Percentiles rank a stretch among this genome's conserved stretches.
Conservation (phyloP, 64 coral and sea anemone species). For the Porites lutea region DNA sequence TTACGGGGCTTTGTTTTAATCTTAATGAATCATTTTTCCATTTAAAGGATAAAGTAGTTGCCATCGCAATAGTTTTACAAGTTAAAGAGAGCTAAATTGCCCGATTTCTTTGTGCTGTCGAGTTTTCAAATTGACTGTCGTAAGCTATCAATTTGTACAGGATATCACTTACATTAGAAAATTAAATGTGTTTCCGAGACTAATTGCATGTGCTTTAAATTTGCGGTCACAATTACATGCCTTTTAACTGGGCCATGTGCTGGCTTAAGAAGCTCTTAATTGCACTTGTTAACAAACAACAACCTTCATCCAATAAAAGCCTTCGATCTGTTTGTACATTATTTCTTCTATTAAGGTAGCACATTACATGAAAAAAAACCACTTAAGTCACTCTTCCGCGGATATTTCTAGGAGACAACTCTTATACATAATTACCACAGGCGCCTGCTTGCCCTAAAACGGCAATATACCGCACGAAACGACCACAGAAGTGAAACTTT, state of each 20-base stretch:
- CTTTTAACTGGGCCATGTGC: conserved; percentile 52
- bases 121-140: conserved; percentile 13
- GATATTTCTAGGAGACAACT: conserved; percentile 1
- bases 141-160: conserved; percentile 7
- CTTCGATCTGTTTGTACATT: conserved; percentile 34
- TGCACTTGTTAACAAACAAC: conserved; percentile 35
- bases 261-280: conserved; percentile 39
- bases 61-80: conserved; percentile 8
- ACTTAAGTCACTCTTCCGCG: conserved; percentile 18
- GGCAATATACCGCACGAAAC: not conserved
- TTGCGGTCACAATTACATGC: conserved; percentile 27
- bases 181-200: conserved; percentile 57
- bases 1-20: conserved; percentile 36
- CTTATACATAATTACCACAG: not conserved
- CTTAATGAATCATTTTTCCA: not conserved
- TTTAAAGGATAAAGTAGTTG: not conserved
- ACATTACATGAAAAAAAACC: conserved; percentile 18
- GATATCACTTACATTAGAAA: conserved; percentile 44
- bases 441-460: not conserved
- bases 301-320: conserved; percentile 34
- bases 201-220: conserved; percentile 57
- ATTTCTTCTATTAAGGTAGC: conserved; percentile 4
- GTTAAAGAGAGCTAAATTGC: conserved; percentile 27
- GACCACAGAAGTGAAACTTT: not conserved
- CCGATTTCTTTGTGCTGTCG: conserved; percentile 12